Percentiles rank a stretch among this genome's conserved stretches.
Conservation (phyloP, 2,888 invertebrate genomes). For the Encarsia formosa region DNA sequence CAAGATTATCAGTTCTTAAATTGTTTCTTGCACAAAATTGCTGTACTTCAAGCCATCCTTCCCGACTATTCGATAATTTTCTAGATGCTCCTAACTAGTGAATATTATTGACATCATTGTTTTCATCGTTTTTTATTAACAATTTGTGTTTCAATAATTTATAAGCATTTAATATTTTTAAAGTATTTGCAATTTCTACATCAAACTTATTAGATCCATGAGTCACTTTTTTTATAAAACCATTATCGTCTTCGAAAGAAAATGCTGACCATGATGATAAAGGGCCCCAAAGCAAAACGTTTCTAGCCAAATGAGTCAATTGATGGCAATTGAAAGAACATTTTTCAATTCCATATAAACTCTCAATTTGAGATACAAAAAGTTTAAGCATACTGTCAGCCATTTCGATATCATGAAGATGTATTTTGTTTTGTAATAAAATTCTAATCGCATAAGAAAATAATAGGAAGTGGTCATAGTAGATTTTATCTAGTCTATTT, state of each 20-base stretch:
- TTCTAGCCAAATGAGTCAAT: conserved; percentile 1
- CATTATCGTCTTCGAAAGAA: conserved; percentile 22
- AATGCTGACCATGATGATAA: conserved; percentile 19
- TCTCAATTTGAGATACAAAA: conserved; percentile 8
- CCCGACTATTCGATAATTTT: background rate
- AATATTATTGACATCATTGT: background rate
- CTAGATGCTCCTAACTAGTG: background rate
- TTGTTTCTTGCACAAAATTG: background rate
- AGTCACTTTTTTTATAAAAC: conserved; percentile 5
- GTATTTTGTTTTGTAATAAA: conserved; percentile 8
- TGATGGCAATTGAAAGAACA: conserved; percentile 20
- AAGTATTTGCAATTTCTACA: conserved; percentile 13
- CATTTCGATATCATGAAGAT: background rate
- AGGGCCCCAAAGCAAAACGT: conserved; percentile 11
- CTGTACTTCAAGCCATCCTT: background rate
- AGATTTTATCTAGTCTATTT: background rate
- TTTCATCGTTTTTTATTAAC: background rate
- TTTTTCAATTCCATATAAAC: conserved; percentile 12
- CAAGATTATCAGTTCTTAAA: background rate
- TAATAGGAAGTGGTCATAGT: conserved; percentile 4
- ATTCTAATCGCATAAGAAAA: background rate
- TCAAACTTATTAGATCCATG: conserved; percentile 20
- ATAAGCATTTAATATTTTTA: conserved; percentile 2
- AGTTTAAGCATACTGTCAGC: conserved; percentile 3
- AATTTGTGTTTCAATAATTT: conserved; percentile 3